Base-by-base conservation (phyloP, 2,797 vertebrate species). In the Luscinia megarhynchos region DNA sequence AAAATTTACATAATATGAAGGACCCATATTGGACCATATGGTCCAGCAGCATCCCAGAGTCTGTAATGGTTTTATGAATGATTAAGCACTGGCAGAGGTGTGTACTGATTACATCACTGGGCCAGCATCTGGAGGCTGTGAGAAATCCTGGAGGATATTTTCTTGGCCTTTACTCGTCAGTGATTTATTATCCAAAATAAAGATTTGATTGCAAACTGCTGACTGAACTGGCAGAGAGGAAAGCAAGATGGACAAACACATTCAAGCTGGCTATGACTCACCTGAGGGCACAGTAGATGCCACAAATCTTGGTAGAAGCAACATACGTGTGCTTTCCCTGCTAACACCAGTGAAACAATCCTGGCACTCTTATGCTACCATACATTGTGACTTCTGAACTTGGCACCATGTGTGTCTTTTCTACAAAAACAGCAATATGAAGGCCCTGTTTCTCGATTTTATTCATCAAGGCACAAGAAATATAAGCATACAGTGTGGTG, bases 131-230 rank as follows among this genome's bases (percentile, higher is more conserved):
- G 77, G 53, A 91, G 53, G 21, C 19, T 90, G 26, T 50, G 53
- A 75, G 69, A 87, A 91, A 87, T 48, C 27, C 16, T 78, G 27
- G 15, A 86, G 70, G 27, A 50, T 90, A 43, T 90, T 90, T 91
- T 43, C 62, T 95, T 89, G 78, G 41, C 75, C 46, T 78, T 78
- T 80, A 54, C 27, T 90, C 73, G 30, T 74, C 72, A 72, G 36
- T 64, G 16, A 36, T 81, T 94, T 90, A 75, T 93, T 87, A 85
- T 74, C 34, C 6, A 6, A 92, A 91, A 84, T 59, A 64, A 68
- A 89, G 34, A 40, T 88, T 46, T 78, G 62, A 84, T 86, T 94
- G 85, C 66, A 66, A 90, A 61, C 36, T 75, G 46, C 18, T 94
- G 69, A 78, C 64, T 88, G 73, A 75, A 61, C n/a, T 43, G 34